Conservation (phyloP, 1,140 invertebrate genomes). For the Ostrea denselamellosa region DNA sequence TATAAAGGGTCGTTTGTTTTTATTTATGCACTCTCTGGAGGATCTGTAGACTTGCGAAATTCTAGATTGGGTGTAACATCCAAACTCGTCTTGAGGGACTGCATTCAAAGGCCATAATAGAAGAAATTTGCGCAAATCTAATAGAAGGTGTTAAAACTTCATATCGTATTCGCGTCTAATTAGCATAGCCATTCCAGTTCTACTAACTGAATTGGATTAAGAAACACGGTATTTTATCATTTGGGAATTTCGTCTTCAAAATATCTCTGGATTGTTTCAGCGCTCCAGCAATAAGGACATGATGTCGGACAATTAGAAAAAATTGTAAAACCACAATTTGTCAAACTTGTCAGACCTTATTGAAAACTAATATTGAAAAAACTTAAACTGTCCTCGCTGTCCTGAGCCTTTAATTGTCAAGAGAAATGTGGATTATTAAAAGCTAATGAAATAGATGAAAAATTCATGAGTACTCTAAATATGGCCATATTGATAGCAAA, state of each 20-base stretch:
- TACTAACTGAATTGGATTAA: slow-evolving; percentile 33
- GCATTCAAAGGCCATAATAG: slow-evolving; percentile 14
- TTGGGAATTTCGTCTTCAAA: slow-evolving; percentile 23
- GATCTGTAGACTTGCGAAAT: slow-evolving; percentile 14
- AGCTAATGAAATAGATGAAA: slow-evolving; percentile 38
- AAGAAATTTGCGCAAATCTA: slow-evolving; percentile 29
- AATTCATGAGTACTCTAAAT: slow-evolving; percentile 37
- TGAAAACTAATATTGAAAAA: slow-evolving; percentile 40
- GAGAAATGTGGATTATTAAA: slow-evolving; percentile 36
- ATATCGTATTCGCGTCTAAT: slow-evolving; percentile 31
- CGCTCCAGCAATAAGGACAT: slow-evolving; percentile 24
- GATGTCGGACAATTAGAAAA: slow-evolving; percentile 38
- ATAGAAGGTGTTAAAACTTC: slow-evolving; percentile 33
- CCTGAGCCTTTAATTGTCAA: slow-evolving; percentile 16
- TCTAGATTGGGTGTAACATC: slow-evolving; percentile 37
- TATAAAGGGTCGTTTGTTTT: slow-evolving; percentile 36
- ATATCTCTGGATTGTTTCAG: slow-evolving; percentile 24
- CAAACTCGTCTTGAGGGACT: slow-evolving; percentile 13
- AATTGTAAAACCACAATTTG: slow-evolving; percentile 38
- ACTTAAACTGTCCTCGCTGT: not conserved
- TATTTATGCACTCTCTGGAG: not conserved
- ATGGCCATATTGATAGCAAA: slow-evolving; percentile 33
- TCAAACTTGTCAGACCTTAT: slow-evolving; percentile 37
- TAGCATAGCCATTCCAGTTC: slow-evolving; percentile 21
- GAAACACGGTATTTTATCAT: slow-evolving; percentile 36